Conservation (phyloP, 2,113 vertebrate genomes). For the Arothron firmamentum region DNA sequence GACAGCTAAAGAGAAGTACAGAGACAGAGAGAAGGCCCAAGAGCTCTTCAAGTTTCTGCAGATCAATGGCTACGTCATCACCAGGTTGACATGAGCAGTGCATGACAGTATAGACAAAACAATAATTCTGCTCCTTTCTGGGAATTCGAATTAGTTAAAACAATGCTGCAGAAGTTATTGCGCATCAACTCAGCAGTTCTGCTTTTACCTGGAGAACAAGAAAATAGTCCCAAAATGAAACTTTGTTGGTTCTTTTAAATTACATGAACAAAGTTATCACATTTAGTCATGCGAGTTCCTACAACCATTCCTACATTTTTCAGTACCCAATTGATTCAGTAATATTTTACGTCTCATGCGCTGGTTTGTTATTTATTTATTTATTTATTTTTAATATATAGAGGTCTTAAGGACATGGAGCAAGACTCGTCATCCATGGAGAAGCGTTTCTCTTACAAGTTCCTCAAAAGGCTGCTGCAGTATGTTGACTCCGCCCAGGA, state of each 20-base stretch:
- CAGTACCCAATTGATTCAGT: no score
- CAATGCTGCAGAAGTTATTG: no score
- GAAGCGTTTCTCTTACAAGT: constrained; percentile 91
- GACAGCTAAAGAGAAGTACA: constrained; percentile 95
- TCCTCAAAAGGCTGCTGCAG: constrained; percentile 90
- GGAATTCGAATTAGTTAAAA: no score
- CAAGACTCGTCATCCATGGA: constrained; percentile 93
- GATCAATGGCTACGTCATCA: constrained; percentile 82
- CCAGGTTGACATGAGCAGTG: constrained; percentile 54
- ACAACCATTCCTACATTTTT: not conserved
- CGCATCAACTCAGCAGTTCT: no score
- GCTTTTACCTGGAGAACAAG: no score
- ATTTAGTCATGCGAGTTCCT: not conserved
- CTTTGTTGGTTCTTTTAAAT: no score
- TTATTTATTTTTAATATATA: constrained; percentile 43
- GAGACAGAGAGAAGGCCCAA: constrained; percentile 93
- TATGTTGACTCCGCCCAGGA: constrained; percentile 95
- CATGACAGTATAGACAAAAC: no score
- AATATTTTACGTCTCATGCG: no score
- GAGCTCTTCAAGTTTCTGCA: constrained; percentile 95
- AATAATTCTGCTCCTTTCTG: no score
- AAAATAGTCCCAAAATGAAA: no score
- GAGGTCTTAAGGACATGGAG: constrained; percentile 86
- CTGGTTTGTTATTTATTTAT: no score
- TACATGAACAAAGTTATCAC: no score